These are phyloP conservation scores for Halocynthia aurantium DNA, from an alignment of 23 tunicate genomes.

Conservation along the genomic window DNA sequence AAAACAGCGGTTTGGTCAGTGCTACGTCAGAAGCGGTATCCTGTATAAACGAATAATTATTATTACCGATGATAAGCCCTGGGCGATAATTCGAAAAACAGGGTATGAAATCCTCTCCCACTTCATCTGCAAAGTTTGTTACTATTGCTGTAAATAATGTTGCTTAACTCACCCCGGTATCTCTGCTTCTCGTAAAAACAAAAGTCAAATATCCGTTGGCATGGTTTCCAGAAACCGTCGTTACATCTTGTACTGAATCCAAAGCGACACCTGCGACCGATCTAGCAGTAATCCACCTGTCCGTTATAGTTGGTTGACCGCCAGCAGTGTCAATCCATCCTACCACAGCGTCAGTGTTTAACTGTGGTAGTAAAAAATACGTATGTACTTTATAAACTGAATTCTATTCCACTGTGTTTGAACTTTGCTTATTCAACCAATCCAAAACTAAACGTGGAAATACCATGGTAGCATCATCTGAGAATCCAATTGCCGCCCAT, in stretches of 20 bases:
- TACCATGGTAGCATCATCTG: slow-evolving; percentile 59
- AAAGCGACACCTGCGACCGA: slow-evolving; percentile 47
- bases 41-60: not conserved
- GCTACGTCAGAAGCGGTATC: slow-evolving; percentile 2
- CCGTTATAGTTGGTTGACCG: slow-evolving; percentile 49
- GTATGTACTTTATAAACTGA: not conserved
- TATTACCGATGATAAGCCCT: not conserved
- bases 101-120: too few relatives aligned
- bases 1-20: not conserved
- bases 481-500: slow-evolving; percentile 77
- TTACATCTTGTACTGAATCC: slow-evolving; percentile 27
- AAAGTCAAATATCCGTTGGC: slow-evolving; percentile 54
- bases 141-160: not conserved
- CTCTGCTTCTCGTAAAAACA: not conserved
- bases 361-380: not conserved
- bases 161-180: not conserved
- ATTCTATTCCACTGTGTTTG: not conserved
- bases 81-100: not conserved
- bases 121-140: too few relatives aligned
- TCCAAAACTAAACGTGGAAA: too few relatives aligned
- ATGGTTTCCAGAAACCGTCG: slow-evolving; percentile 35
- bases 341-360: slow-evolving; percentile 33
- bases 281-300: slow-evolving; percentile 37
- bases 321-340: slow-evolving; percentile 39
- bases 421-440: not conserved